Evolutionary conservation across 1,140 invertebrate species (phyloP), one percentile per base, ranked within the genome.

Genomic region (Aradophagus sp.): DNA sequence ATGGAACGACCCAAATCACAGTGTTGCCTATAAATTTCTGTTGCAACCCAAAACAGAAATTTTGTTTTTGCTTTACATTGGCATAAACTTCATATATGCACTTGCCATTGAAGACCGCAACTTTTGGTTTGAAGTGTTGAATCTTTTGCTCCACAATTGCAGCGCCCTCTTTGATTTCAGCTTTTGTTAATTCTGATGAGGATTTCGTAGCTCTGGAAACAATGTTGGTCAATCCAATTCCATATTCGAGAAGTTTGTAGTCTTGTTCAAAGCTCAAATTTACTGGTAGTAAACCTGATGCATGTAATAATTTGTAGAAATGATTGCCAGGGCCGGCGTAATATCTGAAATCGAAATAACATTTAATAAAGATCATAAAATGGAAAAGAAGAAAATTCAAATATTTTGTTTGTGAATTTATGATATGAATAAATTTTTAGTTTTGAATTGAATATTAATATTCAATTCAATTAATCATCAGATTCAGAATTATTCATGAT

Each of bases 311-410:
- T 73, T 85, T 86, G 26, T 85, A 85, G 62, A 86, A 86, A 56
- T 86, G 84, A 76, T 86, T 86, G 5, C 84, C 84, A 3, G 82
- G 83, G 7, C 84, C 83, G 4, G 84, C 84, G 19, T 86, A 86
- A 71, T 86, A 86, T 44, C 81, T 78, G 11, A 41, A 70, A 68
- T 16, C 13, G 8, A 2, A 11, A 20, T n/a, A n/a, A n/a, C n/a
- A n/a, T n/a, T n/a, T n/a, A n/a, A n/a, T n/a, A n/a, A n/a, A n/a
- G n/a, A n/a, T n/a, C n/a, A n/a, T n/a, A n/a, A n/a, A n/a, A n/a
- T n/a, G n/a, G n/a, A n/a, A n/a, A n/a, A n/a, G n/a, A n/a, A n/a
- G n/a, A n/a, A n/a, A n/a, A n/a, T n/a, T n/a, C n/a, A n/a, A n/a
- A n/a, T n/a, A n/a, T n/a, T n/a, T n/a, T n/a, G n/a, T n/a, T n/a